These are phyloP conservation scores for Platysternon megacephalum DNA, from an alignment of 2,113 vertebrate genomes.

Conservation along the genomic window DNA sequence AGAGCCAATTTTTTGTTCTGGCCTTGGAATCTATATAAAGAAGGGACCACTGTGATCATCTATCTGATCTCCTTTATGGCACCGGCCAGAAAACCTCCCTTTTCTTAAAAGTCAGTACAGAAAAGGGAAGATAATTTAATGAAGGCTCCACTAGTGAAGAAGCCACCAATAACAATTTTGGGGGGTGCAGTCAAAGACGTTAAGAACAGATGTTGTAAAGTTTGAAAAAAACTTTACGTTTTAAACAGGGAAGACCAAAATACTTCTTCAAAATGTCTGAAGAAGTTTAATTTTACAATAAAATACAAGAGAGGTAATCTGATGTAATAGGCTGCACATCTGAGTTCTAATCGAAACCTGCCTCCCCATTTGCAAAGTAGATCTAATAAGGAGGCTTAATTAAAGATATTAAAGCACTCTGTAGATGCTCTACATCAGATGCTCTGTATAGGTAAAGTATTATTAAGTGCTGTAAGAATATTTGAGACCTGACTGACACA, in stretches of 20 bases:
- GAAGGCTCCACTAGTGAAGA: rapidly evolving
- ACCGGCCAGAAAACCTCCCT: not conserved
- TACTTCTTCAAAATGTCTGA: not conserved
- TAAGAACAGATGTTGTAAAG: not conserved
- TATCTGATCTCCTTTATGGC: not conserved
- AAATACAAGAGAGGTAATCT: not conserved
- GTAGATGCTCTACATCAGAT: not conserved
- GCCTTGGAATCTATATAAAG: too few species aligned
- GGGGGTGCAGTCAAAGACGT: not conserved
- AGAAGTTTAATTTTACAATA: not conserved
- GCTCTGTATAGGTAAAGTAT: not conserved
- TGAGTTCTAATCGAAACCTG: rapidly evolving
- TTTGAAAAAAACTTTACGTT: not conserved
- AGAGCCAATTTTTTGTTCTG: not conserved
- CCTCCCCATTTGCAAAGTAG: not conserved
- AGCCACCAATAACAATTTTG: not conserved
- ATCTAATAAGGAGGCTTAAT: not conserved
- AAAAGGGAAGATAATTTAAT: not conserved
- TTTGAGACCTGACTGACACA: not conserved
- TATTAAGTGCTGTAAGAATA: not conserved
- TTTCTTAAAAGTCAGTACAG: not conserved
- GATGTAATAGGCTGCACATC: not conserved
- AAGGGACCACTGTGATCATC: not conserved
- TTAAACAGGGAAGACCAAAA: not conserved
- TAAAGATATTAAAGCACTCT: not conserved